Evolutionary conservation across 2,888 invertebrate species (phyloP), one percentile per base, ranked within the genome.

Genomic region (Dione vanillae): DNA sequence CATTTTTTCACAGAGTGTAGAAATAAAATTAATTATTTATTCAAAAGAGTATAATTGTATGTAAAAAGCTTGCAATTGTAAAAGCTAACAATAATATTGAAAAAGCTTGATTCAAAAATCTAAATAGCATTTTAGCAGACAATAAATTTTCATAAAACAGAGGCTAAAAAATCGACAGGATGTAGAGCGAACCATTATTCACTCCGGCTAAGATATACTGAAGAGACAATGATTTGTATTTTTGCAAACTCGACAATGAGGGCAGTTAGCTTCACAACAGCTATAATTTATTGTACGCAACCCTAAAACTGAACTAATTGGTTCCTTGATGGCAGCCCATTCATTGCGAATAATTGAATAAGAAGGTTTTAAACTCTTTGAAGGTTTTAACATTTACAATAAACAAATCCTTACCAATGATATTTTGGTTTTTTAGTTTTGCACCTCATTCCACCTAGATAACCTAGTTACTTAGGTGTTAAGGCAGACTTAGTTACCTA

Each of bases 271-370:
- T 71, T 72, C 71, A 71, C 76, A 76, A 77, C 69, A 74, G 76
- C 73, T 66, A 68, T 74, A 72, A 74, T 77, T 72, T 77, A 74
- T 77, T 74, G 76, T 77, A 77, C 74, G 73, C 72, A 73, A 74
- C 74, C 75, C 77, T 73, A 67, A 78, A 78, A 79, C 74, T 76
- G 71, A 74, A 74, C 77, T 79, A 80, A 80, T 78, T 79, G 80
- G 76, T 75, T 77, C 76, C 75, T 78, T 77, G 77, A 79, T 79
- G 76, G 77, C 65, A 56, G 64, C 67, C 76, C 76, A 79, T 80
- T 78, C 76, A 79, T 80, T 77, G 72, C 72, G 75, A 76, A 76
- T 78, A 78, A 80, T 79, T 77, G 77, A 73, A 75, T 71, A 73
- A 70, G 72, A 74, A n/a, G n/a, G n/a, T n/a, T n/a, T n/a, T n/a